Evolutionary conservation across 2,797 vertebrate genomes (phyloP).

Genomic region (Percopsis omiscomaycus): DNA sequence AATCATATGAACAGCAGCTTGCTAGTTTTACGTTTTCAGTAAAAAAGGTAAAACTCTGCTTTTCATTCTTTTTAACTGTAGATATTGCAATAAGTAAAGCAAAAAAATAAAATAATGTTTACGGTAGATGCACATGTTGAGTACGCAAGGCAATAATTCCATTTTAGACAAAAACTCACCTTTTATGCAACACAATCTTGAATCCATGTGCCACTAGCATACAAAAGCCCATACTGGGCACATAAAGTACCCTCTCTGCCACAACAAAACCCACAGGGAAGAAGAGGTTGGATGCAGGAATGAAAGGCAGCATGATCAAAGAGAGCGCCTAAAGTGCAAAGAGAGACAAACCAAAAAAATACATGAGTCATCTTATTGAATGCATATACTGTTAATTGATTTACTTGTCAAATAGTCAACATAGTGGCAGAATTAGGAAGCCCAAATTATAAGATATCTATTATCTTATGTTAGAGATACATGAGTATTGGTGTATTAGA

Average conservation of each 20-base stretch:
- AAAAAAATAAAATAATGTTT: no score
- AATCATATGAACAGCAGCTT: background rate
- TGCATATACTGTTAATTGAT: no score
- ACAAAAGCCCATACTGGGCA: conserved; percentile 99
- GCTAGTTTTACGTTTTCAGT: background rate
- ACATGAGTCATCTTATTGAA: background rate
- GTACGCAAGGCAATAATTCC: background rate
- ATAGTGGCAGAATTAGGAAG: background rate
- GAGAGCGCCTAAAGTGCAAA: conserved; percentile 84
- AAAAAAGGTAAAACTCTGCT: background rate
- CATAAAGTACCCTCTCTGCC: conserved; percentile 94
- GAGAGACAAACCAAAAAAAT: conserved; percentile 17
- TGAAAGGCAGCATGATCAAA: conserved; percentile 92
- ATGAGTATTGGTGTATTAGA: no score
- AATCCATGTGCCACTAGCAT: conserved; percentile 94
- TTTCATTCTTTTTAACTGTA: background rate
- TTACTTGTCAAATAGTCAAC: background rate
- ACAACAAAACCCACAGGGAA: conserved; percentile 98
- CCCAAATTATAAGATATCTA: background rate
- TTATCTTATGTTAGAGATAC: background rate
- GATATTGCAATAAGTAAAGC: background rate
- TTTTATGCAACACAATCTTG: conserved; percentile 84
- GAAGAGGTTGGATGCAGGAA: conserved; percentile 97
- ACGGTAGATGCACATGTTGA: background rate
- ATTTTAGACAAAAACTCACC: conserved; percentile 72